Evolutionary conservation across 2,797 vertebrate species (phyloP), one percentile per base, ranked within the genome.

Genomic region (Liparis tanakae): DNA sequence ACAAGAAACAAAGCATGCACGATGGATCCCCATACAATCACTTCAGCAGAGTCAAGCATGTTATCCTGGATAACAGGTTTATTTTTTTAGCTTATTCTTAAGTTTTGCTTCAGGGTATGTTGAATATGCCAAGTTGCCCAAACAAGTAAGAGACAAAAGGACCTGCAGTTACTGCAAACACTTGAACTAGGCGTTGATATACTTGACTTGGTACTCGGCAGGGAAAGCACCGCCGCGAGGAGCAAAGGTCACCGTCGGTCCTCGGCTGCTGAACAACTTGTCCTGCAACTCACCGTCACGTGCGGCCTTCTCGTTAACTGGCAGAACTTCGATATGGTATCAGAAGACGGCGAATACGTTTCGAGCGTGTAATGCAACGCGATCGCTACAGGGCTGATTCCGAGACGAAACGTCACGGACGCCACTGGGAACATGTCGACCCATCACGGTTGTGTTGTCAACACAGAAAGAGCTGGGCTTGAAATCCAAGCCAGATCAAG

Each of bases 231-330:
- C 20, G 10, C 39, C 34, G 39, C 63, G 43, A 25, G n/a, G n/a
- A 48, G 10, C 58, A 79, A 79, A 78, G 71, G 70, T 85, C 70
- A 72, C 36, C 17, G 14, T 6, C n/a, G 17, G 36, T 72, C 61
- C 70, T 43, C 62, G 50, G n/a, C n/a, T 54, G 58, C 46, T 70
- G 33, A 74, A 57, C 70, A 82, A 72, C 70, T 44, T 41, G 74
- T 15, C 15, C 43, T 72, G 72, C 50, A 44, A 66, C 62, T 55
- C 25, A 56, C 54, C 25, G 59, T 39, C 60, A 61, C 43, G 33
- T 57, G 39, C 37, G 59, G 55, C 34, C 58, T 41, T 67, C 34
- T 36, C 57, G 46, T 37, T 4, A 55, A 69, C 34, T 66, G 44
- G 36, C 22, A 48, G 34, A 63, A 44, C 48, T 61, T 2, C 25